Evolutionary conservation across 30 jellyfish, hydroid and myxozoan genomes (phyloP), one percentile per base, ranked within the genome.

Genomic region (Mastigias papua): DNA sequence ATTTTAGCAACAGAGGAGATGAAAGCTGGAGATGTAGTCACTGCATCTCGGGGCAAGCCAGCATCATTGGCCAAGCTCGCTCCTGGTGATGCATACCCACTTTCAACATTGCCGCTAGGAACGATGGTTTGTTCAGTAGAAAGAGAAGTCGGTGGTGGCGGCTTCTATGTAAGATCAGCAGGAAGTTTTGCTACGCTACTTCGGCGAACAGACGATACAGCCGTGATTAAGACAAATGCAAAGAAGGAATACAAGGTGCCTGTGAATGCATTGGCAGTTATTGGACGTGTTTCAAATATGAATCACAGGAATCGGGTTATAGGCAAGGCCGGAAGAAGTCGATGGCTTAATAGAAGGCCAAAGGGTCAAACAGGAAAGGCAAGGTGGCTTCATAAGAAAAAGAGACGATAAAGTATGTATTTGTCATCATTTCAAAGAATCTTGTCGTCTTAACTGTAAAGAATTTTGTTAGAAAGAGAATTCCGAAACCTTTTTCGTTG

Each of bases 281-380:
- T 91, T 66, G 99, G 99, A 28, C 93, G 97, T 26, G 98, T 87
- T 48, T 92, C 98, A 17, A 96, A 91, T 74, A 66, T 82, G 62
- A 77, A 89, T 34, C 93, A 91, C 64, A 73, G 95, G 27, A 84
- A 96, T 72, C 90, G 92, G 76, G 75, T 92, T 32, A 91, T 96
- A 27, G 99, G 99, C 1, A 96, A 96, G 66, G 99, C 99, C 3
- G 99, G 99, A 27, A 92, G 99, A 49, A 92, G 95, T 71, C 90
- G 99, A n/a, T 91, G 99, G 98, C 90, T 91, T 42, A 87, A 87
- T 60, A 90, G 98, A 69, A 72, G 97, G 35, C 99, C 99, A 67
- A 92, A 84, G 60, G 99, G 99, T 29, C 98, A 91, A 48, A 91
- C 97, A 11, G 99, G 99, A 19, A 91, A 79, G 76, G 99, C 83